A percentile compares a stretch with the other conserved stretches of the same genome.
Conservation (phyloP, 1,140 invertebrate genomes). For the Eufriesea mexicana region DNA sequence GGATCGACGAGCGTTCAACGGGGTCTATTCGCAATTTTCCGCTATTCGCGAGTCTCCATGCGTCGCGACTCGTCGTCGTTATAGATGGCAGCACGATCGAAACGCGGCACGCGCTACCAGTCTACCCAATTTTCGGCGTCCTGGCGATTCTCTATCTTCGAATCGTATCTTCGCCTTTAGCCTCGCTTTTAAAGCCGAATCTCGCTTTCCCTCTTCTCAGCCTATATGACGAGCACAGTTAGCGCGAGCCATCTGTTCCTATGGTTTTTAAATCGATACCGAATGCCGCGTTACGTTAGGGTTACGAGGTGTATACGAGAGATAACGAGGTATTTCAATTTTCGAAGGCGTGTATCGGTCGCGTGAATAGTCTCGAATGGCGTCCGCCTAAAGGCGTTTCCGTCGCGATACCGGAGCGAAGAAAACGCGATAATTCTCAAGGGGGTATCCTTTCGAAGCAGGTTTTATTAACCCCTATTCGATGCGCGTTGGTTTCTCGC, state of each 20-base stretch:
- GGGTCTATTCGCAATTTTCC: slow-evolving; percentile 5
- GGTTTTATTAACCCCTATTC: background rate
- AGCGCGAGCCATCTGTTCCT: background rate
- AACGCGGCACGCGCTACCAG: background rate
- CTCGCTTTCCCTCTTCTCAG: slow-evolving; percentile 16
- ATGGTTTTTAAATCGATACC: background rate
- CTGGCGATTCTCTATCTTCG: too few relatives aligned
- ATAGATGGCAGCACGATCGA: background rate
- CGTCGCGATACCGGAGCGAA: background rate
- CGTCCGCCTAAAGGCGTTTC: too few relatives aligned
- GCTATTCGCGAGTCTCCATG: background rate
- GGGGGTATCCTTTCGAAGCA: background rate
- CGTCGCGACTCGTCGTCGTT: background rate
- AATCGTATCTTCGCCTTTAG: background rate
- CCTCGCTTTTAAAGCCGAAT: background rate
- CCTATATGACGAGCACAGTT: background rate
- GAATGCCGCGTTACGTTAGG: background rate
- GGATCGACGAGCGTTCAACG: background rate
- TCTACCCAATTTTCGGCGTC: slow-evolving; percentile 42
- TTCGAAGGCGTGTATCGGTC: too few relatives aligned
- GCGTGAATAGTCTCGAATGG: too few relatives aligned
- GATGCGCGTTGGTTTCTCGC: background rate
- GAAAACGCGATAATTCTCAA: background rate
- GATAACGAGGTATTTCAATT: background rate
- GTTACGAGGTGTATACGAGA: background rate